Conservation (phyloP, 1,140 invertebrate genomes). For the Oryctes rhinoceros region DNA sequence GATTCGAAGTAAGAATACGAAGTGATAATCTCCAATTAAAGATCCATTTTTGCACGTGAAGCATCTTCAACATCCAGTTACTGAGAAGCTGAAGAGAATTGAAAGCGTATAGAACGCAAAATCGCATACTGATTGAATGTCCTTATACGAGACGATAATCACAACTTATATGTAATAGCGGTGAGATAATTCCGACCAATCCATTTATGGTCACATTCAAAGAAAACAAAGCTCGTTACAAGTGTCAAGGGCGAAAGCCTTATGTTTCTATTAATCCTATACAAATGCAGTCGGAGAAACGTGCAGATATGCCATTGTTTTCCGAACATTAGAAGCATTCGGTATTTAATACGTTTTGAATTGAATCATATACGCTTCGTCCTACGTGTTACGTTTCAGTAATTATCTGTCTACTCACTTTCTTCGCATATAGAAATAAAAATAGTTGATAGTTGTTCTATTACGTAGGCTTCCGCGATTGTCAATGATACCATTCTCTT, state of each 20-base stretch:
- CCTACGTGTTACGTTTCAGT: not conserved
- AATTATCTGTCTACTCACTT: too few relatives aligned
- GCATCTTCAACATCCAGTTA: not conserved
- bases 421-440: too few relatives aligned
- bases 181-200: not conserved
- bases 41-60: too few relatives aligned
- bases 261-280: not conserved
- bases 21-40: too few relatives aligned
- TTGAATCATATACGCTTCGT: not conserved
- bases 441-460: too few relatives aligned
- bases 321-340: not conserved
- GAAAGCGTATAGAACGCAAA: not conserved
- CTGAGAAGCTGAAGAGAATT: not conserved
- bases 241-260: conserved; percentile 1
- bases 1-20: too few relatives aligned
- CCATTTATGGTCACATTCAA: not conserved
- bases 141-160: not conserved
- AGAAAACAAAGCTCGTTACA: not conserved
- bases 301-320: not conserved
- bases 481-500: too few relatives aligned
- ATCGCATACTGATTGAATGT: not conserved
- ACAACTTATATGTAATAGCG: not conserved
- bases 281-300: not conserved
- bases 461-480: too few relatives aligned
- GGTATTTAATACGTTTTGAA: not conserved